These are phyloP conservation scores for Carassius carassius DNA, from an alignment of 2,113 vertebrate species.

Conservation along the genomic window DNA sequence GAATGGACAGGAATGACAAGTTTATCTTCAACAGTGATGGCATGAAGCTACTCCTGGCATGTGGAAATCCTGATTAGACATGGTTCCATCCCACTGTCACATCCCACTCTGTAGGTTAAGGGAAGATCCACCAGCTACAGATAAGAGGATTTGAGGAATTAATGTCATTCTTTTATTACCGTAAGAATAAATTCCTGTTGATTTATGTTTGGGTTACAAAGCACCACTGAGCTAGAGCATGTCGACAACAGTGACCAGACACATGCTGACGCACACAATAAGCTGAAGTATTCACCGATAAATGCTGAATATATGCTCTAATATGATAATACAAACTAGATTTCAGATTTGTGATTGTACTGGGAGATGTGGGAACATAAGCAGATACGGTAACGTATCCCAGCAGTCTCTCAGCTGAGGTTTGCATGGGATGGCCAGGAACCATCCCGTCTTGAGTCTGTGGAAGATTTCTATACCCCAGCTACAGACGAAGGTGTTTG, in stretches of 20 bases:
- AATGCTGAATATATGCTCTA: not conserved
- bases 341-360: not conserved
- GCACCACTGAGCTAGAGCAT: not conserved
- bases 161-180: constrained; percentile 52
- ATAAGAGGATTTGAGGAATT: constrained; percentile 60
- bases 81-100: constrained; percentile 8
- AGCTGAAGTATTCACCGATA: not conserved
- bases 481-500: not conserved
- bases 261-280: too few relatives aligned
- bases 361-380: not conserved
- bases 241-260: not conserved
- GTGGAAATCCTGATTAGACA: constrained; percentile 53
- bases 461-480: constrained; percentile 5
- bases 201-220: constrained; percentile 43
- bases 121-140: constrained; percentile 44
- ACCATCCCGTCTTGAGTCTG: not conserved
- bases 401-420: not conserved
- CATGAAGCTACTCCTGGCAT: constrained; percentile 10
- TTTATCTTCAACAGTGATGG: not conserved
- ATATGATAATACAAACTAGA: not conserved
- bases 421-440: constrained; percentile 18
- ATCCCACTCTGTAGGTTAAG: constrained; percentile 48
- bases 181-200: constrained; percentile 51
- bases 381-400: not conserved
- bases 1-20: not conserved